Conservation (phyloP, 2,797 vertebrate species). For the Gallirallus australis region DNA sequence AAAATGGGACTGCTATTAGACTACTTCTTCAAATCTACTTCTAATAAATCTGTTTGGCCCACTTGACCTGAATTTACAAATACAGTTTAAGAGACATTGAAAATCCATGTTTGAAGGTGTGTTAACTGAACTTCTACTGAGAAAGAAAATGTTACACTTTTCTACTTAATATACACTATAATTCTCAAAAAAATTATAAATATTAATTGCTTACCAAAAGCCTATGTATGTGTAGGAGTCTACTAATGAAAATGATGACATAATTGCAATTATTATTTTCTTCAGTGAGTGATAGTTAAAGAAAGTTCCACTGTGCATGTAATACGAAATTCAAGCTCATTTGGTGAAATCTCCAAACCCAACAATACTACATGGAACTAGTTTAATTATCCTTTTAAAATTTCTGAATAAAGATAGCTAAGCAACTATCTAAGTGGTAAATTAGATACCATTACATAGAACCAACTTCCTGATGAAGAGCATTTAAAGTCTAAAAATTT, state of each 20-base stretch:
- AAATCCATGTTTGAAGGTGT: not conserved
- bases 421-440: not conserved
- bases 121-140: not conserved
- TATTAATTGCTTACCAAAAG: not conserved
- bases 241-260: constrained; percentile 4
- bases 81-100: not conserved
- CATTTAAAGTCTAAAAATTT: not conserved
- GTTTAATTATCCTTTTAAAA: not conserved
- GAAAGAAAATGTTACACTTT: not conserved
- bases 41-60: not conserved
- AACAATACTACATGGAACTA: not conserved
- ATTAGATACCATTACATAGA: not conserved
- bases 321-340: constrained; percentile 23
- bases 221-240: not conserved
- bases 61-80: not conserved
- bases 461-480: not conserved
- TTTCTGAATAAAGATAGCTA: not conserved
- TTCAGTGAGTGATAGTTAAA: not conserved
- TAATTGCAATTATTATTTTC: constrained; percentile 30
- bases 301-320: not conserved
- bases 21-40: not conserved
- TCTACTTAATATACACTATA: not conserved
- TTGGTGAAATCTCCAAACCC: not conserved
- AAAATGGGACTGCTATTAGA: not conserved
- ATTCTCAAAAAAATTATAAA: not conserved